Base-by-base conservation (phyloP, 2,888 invertebrate species). In the Athalia cordata region DNA sequence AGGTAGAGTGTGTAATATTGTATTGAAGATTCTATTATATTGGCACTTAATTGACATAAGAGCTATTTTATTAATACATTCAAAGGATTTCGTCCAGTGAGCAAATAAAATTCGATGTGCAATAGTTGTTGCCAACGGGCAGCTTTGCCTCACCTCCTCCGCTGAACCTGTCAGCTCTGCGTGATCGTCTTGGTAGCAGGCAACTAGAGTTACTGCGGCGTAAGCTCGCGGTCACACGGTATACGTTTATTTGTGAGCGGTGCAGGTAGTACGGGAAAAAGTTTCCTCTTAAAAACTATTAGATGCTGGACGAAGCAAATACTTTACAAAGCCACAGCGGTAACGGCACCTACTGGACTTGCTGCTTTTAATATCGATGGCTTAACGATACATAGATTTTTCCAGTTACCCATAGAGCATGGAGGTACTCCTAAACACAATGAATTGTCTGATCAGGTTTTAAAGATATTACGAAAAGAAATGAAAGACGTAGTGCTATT, bases 321-420 rank as follows among this genome's bases (percentile, higher is more conserved):
- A 45, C 55, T 85, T 9, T 76, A 81, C 11, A 84, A 85, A 81
- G 82, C 84, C 79, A 84, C 85, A n/a, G 84, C 83, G 61, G 82
- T 85, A 15, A 81, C 81, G n/a, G 86, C 85, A 4, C 87, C 85
- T 11, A 87, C 87, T 52, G 88, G 87, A 52, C 86, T 88, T 15
- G 86, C 87, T 43, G 87, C 87, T 64, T 88, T 86, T 76, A 87
- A 88, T 81, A 83, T 89, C 13, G 82, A 86, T 75, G 87, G 87
- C 65, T 81, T 88, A 66, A 88, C 87, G 61, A 80, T 87, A 49
- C 85, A 87, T 75, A 82, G 85, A 74, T 83, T 64, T 29, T 29
- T 29, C 29, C 29, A 29, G 29, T 29, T 29, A 29, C 29, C 29
- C 29, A 29, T 29, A 29, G 87, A 88, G 79, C 85, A 87, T 78